Evolutionary conservation across 2,113 vertebrate genomes (phyloP), one percentile per base, ranked within the genome.

Genomic region (Pangasianodon gigas): DNA sequence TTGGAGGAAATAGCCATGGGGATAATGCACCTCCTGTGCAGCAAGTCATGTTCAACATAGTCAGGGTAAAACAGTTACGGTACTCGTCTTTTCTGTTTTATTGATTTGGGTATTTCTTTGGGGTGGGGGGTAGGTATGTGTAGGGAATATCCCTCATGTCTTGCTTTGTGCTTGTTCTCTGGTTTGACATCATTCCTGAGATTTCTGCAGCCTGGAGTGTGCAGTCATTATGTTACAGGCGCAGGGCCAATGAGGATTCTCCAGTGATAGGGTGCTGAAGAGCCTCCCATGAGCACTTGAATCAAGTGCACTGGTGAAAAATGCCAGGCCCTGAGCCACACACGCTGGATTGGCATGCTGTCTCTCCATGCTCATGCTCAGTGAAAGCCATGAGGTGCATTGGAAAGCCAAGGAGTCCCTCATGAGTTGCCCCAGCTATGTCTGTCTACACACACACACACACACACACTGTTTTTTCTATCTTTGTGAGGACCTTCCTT

Each of bases 281-380:
- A 92, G 92, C 89, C 93, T 92, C 92, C 62, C 8, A 92, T 87
- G 91, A 32, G 81, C 90, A 87, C 94, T 95, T 88, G 69, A 83
- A 90, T 90, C 89, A 91, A 94, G 92, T 92, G 91, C 92, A 93
- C 92, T 93, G 93, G 93, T 93, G 93, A 92, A 93, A 91, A 92
- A 93, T 93, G 75, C 90, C 86, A 93, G 24, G 37, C 79, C 86
- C 58, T n/a, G 77, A 90, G 87, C 85, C 86, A 87, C 87, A 75
- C 54, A 56, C 54, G 14, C 89, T 41, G 8, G 79, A 88, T 86
- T 65, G 13, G 79, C 87, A 86, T 88, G 13, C 60, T 56, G 46
- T 54, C 85, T 67, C 48, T 91, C 81, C 32, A 60, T 44, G 84
- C 84, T 93, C 92, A 93, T 16, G 62, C 92, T 89, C 93, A 90